Evolutionary conservation across 35 echinoderm and acorn worm genomes (phyloP).

Genomic region (Chiridota heheva): DNA sequence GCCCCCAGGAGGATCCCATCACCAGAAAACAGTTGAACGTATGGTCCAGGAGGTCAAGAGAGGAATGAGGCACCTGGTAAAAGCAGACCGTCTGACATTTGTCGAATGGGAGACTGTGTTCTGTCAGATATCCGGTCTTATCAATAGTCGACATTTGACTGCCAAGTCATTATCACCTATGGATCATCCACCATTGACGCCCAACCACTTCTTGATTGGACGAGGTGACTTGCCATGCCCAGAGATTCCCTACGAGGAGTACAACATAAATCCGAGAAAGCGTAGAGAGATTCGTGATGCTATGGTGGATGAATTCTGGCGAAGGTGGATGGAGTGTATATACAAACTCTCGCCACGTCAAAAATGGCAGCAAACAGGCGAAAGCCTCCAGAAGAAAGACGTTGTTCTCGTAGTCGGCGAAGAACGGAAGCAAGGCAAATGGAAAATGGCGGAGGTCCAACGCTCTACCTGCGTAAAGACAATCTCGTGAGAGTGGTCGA

Average conservation of each 20-base stretch:
- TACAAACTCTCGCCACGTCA: slow-evolving; percentile 29
- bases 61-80: slow-evolving; percentile 69
- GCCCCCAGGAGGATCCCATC: slow-evolving; percentile 71
- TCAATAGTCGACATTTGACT: slow-evolving; percentile 71
- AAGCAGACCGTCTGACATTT: slow-evolving; percentile 63
- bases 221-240: slow-evolving; percentile 56
- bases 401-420: slow-evolving; percentile 42
- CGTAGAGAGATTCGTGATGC: slow-evolving; percentile 46
- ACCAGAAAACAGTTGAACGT: slow-evolving; percentile 63
- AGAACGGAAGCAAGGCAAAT: slow-evolving; percentile 24
- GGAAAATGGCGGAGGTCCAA: slow-evolving; percentile 38
- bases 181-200: slow-evolving; percentile 62
- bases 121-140: slow-evolving; percentile 67
- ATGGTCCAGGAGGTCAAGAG: slow-evolving; percentile 80
- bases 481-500: slow-evolving; percentile 77
- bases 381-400: slow-evolving; percentile 49
- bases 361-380: slow-evolving; percentile 18
- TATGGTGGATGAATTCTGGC: slow-evolving; percentile 27
- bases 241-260: slow-evolving; percentile 49
- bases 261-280: slow-evolving; percentile 27
- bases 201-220: slow-evolving; percentile 59
- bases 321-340: slow-evolving; percentile 26
- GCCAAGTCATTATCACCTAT: slow-evolving; percentile 74
- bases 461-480: slow-evolving; percentile 45
- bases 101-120: slow-evolving; percentile 86